A percentile compares a stretch with the other conserved stretches of the same genome.
These are phyloP conservation scores for Siphamia tubifer DNA, from an alignment of 2,113 vertebrate genomes.

Conservation along the genomic window DNA sequence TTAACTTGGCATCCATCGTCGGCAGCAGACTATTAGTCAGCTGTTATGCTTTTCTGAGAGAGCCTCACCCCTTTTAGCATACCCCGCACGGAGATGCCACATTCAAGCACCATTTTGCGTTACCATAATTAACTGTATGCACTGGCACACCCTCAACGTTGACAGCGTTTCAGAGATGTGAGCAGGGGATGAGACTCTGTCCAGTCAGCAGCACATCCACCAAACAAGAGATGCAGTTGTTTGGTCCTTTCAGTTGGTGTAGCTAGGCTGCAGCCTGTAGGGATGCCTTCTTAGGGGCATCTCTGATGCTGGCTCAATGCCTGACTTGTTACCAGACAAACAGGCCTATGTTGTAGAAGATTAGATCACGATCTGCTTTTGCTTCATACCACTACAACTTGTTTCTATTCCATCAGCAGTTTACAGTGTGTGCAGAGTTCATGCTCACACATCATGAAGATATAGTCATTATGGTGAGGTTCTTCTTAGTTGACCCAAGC, in stretches of 20 bases:
- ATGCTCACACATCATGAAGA: constrained; percentile 56
- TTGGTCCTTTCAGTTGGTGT: constrained; percentile 45
- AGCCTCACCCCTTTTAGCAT: constrained; percentile 62
- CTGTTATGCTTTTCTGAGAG: constrained; percentile 58
- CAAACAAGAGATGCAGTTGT: constrained; percentile 20
- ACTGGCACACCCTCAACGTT: constrained; percentile 35
- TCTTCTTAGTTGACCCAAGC: constrained; percentile 38
- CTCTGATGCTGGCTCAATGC: constrained; percentile 40
- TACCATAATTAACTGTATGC: constrained; percentile 52
- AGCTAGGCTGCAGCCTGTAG: constrained; percentile 48
- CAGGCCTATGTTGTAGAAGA: constrained; percentile 15
- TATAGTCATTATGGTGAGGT: background rate
- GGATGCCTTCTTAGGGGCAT: constrained; percentile 56
- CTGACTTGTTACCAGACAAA: constrained; percentile 40
- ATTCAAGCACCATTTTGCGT: constrained; percentile 61
- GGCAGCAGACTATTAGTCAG: constrained; percentile 65
- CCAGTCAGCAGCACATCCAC: constrained; percentile 64
- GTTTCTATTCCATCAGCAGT: constrained; percentile 12
- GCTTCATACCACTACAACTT: constrained; percentile 12
- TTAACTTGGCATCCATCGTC: constrained; percentile 96
- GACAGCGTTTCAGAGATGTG: constrained; percentile 24
- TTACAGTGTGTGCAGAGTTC: constrained; percentile 27
- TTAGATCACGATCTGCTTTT: constrained; percentile 13
- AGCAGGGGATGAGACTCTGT: constrained; percentile 15
- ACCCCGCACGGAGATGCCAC: constrained; percentile 51